Percentiles rank a stretch among this genome's conserved stretches.
phyloP scores from a whole-genome alignment of 2,888 invertebrate species.

The Liopterus haemorrhoidalis region DNA sequence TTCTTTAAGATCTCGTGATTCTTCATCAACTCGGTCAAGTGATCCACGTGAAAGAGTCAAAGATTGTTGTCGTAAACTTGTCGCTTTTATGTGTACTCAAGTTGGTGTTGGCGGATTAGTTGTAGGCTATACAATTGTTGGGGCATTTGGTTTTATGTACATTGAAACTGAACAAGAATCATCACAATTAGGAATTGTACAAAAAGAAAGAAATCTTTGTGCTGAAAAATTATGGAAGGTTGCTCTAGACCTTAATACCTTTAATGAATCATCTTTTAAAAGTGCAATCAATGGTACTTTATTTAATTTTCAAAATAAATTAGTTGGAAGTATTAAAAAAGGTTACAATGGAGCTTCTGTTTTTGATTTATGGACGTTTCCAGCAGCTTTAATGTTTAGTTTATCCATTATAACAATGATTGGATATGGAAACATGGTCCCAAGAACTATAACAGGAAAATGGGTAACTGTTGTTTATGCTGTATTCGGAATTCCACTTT shows the following conservation, averaged over 20 bases:
- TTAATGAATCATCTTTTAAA: conserved; percentile 62
- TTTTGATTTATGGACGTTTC: conserved; percentile 76
- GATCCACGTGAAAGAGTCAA: conserved; percentile 72
- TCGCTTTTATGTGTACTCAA: conserved; percentile 90
- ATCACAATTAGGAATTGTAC: conserved; percentile 49
- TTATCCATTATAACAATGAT: conserved; percentile 88
- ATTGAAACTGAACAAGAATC: conserved; percentile 59
- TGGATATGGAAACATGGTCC: conserved; percentile 83
- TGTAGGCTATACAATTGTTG: conserved; percentile 79
- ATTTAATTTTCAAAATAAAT: conserved; percentile 60
- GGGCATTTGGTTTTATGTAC: conserved; percentile 73
- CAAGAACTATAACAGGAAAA: conserved; percentile 76
- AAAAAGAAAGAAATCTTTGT: conserved; percentile 51
- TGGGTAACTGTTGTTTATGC: conserved; percentile 80
- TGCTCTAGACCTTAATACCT: conserved; percentile 60
- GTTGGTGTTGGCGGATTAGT: conserved; percentile 84
- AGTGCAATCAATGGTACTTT: conserved; percentile 57
- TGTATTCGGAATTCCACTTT: conserved; percentile 80
- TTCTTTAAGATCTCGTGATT: conserved; percentile 15
- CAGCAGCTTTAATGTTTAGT: conserved; percentile 83
- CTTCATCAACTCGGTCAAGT: conserved; percentile 57
- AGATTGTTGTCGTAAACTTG: conserved; percentile 77
- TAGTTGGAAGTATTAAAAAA: conserved; percentile 59
- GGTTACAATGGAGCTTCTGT: conserved; percentile 68
- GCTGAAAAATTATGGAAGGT: conserved; percentile 64